Evolutionary conservation across 2,888 invertebrate genomes (phyloP), one percentile per base, ranked within the genome.

Genomic region (Clanis bilineata): DNA sequence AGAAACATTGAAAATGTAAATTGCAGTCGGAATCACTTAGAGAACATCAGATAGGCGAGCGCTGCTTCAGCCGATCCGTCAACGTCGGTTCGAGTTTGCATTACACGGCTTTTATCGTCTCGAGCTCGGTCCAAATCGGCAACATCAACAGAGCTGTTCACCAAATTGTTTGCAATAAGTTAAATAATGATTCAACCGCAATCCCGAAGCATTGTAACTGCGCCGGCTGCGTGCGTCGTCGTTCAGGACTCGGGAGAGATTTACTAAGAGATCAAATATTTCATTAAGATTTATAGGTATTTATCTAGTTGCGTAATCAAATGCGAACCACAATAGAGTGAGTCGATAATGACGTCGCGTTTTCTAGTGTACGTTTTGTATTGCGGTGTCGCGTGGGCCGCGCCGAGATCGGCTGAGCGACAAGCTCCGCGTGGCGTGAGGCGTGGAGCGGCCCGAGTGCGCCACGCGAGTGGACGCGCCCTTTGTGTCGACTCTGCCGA

Each of bases 111-210:
- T 90, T 90, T 91, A 91, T 91, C 90, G 85, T 85, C 80, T 75
- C 80, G 74, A 78, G 83, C 83, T 82, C 80, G 81, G 77, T 79
- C 87, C 83, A 83, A 88, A 90, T 90, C 88, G 88, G 88, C 83
- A 85, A 88, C 89, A 90, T 89, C 88, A 83, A 82, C 85, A 79
- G 80, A 76, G 73, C 83, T 90, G 90, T 90, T 88, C 84, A 86
- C 91, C 87, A 88, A 91, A 92, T 90, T 88, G 90, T 90, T 90
- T 90, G 86, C 90, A 88, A 90, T 88, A 87, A 87, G 82, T 83
- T 83, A 85, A 83, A 81, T 84, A 89, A 88, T 87, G 85, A 82
- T 82, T 82, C 79, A 86, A 85, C 82, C 74, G 72, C 76, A 72
- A 73, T 80, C 76, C 74, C 76, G 74, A 75, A 75, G 73, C 76